Evolutionary conservation across 2,888 invertebrate genomes (phyloP), one percentile per base, ranked within the genome.

Genomic region (Odontomyia ornata): DNA sequence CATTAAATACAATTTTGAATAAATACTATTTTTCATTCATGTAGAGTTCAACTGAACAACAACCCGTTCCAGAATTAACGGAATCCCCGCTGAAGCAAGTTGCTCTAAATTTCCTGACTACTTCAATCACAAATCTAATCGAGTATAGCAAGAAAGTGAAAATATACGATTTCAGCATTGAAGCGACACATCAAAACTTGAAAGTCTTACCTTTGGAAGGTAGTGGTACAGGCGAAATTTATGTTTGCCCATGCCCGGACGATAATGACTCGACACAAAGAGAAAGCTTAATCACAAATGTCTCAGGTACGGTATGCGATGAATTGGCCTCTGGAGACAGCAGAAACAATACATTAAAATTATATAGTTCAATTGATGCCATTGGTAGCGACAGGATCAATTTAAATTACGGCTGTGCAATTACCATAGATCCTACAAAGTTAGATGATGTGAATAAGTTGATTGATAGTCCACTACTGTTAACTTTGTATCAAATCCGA

Each of bases 371-470:
- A 36, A 36, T 9, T 5, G 36, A 36, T 36, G 36, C 36, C 3
- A 9, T 5, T 5, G 36, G 9, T 5, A 36, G 9, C 13, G 52
- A 52, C 52, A 52, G 9, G 25, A 46, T 47, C 13, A 57, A 43
- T n/a, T 21, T 73, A 43, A 18, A 57, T 23, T 73, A 18, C 21
- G 18, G 11, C 21, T 36, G 1, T 21, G 15, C 13, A 21, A 36
- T 73, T 9, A 7, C 30, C 30, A 28, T 73, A 13, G 73, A 73
- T 57, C 73, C 73, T 0, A 73, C 73, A 0, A 28, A 36, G 21
- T 60, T 73, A 11, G 23, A 36, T 30, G 73, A 73, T 13, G 0
- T 73, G 36, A 60, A 57, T 60, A n/a, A 21, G 9, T 15, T 73
- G 5, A 13, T 43, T 5, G 73, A 73, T 13, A 36, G 28, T 21